Conservation (phyloP, 2,113 vertebrate species). For the Menidia beryllina region DNA sequence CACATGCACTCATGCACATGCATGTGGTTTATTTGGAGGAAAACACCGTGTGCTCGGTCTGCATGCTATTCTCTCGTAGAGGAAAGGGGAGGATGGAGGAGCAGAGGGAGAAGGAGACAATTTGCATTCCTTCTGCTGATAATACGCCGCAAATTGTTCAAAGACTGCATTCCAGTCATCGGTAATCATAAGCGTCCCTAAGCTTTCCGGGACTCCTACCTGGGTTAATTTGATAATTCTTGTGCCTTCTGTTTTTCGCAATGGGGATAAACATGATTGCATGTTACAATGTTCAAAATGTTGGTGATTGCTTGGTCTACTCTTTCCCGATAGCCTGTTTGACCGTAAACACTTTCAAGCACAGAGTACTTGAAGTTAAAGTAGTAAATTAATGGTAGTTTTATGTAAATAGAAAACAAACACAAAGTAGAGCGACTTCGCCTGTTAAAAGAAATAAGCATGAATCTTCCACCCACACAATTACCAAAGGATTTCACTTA, state of each 20-base stretch:
- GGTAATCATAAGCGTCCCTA: constrained; percentile 70
- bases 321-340: neutral
- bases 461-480: too few species aligned
- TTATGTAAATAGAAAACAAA: too few species aligned
- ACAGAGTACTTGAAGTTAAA: neutral
- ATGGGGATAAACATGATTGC: constrained; percentile 27
- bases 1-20: constrained; percentile 69
- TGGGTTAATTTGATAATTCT: constrained; percentile 48
- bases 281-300: neutral
- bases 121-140: constrained; percentile 55
- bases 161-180: constrained; percentile 59
- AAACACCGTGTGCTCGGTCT: constrained; percentile 46
- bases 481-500: too few species aligned
- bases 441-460: too few species aligned
- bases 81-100: constrained; percentile 19
- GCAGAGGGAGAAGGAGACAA: constrained; percentile 24
- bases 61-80: constrained; percentile 26
- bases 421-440: too few species aligned
- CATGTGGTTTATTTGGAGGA: constrained; percentile 62
- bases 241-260: constrained; percentile 9
- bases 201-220: constrained; percentile 56
- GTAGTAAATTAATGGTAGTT: too few species aligned
- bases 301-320: neutral
- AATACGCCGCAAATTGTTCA: constrained; percentile 51
- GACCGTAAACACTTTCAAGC: neutral